A percentile compares a stretch with the other conserved stretches of the same genome.
phyloP scores from a whole-genome alignment of 2,113 vertebrate genomes.

The Condylura cristata region DNA sequence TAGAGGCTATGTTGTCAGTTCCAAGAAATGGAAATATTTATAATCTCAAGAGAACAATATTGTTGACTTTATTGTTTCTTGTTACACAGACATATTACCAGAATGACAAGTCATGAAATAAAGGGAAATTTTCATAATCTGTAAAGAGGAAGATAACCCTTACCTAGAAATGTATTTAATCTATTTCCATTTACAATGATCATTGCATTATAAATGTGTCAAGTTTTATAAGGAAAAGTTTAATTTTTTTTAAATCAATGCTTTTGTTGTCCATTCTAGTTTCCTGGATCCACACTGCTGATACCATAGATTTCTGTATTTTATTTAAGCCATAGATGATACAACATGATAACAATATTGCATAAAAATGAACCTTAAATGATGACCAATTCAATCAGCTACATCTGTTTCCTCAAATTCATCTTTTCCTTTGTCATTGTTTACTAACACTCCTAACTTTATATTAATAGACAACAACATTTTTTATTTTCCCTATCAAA shows the following conservation, averaged over 20 bases:
- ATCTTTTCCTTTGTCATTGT: neutral
- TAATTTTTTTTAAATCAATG: neutral
- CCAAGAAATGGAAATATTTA: neutral
- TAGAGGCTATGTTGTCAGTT: neutral
- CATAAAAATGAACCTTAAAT: neutral
- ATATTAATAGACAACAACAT: neutral
- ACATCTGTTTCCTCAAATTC: neutral
- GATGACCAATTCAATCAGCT: neutral
- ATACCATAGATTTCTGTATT: neutral
- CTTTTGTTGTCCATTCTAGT: neutral
- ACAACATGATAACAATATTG: neutral
- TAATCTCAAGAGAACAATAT: neutral
- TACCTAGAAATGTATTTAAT: neutral
- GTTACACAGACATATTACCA: neutral
- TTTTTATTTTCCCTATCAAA: neutral
- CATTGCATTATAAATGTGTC: neutral
- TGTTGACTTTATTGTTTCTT: neutral
- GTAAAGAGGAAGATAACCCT: neutral
- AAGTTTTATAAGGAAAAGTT: neutral
- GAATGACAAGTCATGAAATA: neutral
- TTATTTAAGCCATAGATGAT: neutral
- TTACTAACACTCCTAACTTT: neutral
- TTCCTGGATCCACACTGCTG: neutral
- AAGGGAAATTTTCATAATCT: neutral
- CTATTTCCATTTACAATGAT: neutral